Base-by-base conservation (phyloP, 1,140 invertebrate species). In the Zophobas atratus region DNA sequence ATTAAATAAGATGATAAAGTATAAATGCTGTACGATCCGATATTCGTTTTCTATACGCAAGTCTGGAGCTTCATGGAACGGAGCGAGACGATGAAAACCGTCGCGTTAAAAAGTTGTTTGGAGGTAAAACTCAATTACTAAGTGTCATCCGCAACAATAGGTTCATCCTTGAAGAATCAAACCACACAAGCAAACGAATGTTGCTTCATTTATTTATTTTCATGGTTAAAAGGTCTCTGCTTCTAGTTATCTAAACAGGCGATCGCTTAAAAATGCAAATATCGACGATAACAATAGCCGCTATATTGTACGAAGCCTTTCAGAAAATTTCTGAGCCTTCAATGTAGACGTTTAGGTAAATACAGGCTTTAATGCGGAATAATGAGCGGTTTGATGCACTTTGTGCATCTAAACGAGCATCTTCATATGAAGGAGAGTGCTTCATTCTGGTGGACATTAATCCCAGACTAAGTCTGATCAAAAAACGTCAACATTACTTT, bases 321-420 rank as follows among this genome's bases (percentile, higher is more conserved):
- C 43, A 70, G 36, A 70, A 70, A 70, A 39, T 77, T 53, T 57
- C 75, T 77, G 75, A 53, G 57, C 70, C 60, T 73, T 79, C 75
- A 80, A 78, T 76, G 51, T 46, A 77, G 67, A 78, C 80, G 78
- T 79, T 81, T 81, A 80, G 75, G 80, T 78, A 81, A 80, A 81
- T 81, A 80, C 70, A 78, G 72, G 77, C 80, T 79, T 79, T 71
- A 75, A 81, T 81, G 70, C 78, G 73, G 70, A 81, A 77, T 81
- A 81, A 81, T 81, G 76, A 81, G 71, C 51, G 77, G 80, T 77
- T 79, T 79, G 67, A 79, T 79, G 70, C 48, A 79, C 77, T 76
- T 79, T 76, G 72, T 79, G 77, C 73, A 57, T 76, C 71, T 79
- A 76, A 79, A 75, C 60, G 60, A 76, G 55, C 67, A 51, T 4